phyloP scores from a whole-genome alignment of 2,113 vertebrate species.

The Onychostoma macrolepis region DNA sequence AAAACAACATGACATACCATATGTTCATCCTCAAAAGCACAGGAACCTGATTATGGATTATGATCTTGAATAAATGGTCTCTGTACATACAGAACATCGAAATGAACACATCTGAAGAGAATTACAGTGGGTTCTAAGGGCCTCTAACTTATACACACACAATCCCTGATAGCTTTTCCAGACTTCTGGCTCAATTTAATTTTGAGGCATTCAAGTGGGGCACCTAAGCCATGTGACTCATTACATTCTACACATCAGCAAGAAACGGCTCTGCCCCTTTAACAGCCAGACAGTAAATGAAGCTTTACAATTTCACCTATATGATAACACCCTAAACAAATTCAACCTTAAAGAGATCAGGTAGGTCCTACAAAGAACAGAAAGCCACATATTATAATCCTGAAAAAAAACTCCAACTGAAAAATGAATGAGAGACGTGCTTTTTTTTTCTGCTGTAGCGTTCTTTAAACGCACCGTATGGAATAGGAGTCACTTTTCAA shows the following conservation, averaged over 20 bases:
- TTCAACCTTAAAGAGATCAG: background rate
- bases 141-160: constrained; percentile 39
- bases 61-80: background rate
- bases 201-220: constrained; percentile 34
- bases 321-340: constrained; percentile 25
- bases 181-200: constrained; percentile 18
- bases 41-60: background rate
- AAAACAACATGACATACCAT: background rate
- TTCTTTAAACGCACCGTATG: background rate
- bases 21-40: background rate
- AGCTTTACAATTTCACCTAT: constrained; percentile 27
- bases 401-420: background rate
- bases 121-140: constrained; percentile 66
- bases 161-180: constrained; percentile 41
- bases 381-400: background rate
- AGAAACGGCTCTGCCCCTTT: constrained; percentile 35
- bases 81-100: background rate
- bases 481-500: constrained; percentile 57
- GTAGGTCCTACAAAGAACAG: background rate
- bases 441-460: background rate
- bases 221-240: constrained; percentile 54
- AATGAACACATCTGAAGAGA: constrained; percentile 48
- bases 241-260: constrained; percentile 52
- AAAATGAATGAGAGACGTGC: constrained; percentile 14
- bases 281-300: constrained; percentile 37